Evolutionary conservation across 2,888 invertebrate species (phyloP), one percentile per base, ranked within the genome.

Genomic region (Yponomeuta sedellus): DNA sequence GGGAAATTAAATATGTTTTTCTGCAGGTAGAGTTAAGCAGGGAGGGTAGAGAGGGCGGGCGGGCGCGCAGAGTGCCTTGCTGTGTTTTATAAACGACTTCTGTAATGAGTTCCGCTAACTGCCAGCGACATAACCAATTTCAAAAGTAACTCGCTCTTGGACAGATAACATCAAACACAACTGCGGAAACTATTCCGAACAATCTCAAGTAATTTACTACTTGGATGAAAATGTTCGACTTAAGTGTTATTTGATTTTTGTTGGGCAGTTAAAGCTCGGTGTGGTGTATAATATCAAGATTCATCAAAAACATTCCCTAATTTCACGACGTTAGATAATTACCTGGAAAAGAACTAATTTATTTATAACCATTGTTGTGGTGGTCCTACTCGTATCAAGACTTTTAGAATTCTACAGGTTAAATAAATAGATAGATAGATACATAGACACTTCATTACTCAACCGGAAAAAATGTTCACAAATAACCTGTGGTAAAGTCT

Each of bases 1-100:
- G 71, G 75, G 71, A 86, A 86, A 86, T 89, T 88, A 86, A 87
- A 87, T 85, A 74, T 79, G 78, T 82, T 77, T 57, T 64, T 62
- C 28, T 39, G 62, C 28, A 20, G 28, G 28, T 34, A 5, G 34
- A 34, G 34, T 34, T 8, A 34, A 34, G 6, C 34, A 34, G 34
- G 34, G 5, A 34, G 34, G 34, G 34, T 64, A 16, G 44, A 3
- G 64, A 52, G 20, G n/a, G 52, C 61, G 19, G 25, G 19, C 62
- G 39, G 28, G 12, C 4, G 22, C 20, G 34, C 74, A 74, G 78
- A 83, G 81, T 83, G 81, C 81, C 77, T 77, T 77, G 71, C 77
- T 75, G 79, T 82, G 81, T 82, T 77, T 74, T 74, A 74, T 77
- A 79, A 83, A 81, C 80, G 77, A 79, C 81, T 83, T 79, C 72